Evolutionary conservation across 2,113 vertebrate species (phyloP).

Genomic region (Mellivora capensis): DNA sequence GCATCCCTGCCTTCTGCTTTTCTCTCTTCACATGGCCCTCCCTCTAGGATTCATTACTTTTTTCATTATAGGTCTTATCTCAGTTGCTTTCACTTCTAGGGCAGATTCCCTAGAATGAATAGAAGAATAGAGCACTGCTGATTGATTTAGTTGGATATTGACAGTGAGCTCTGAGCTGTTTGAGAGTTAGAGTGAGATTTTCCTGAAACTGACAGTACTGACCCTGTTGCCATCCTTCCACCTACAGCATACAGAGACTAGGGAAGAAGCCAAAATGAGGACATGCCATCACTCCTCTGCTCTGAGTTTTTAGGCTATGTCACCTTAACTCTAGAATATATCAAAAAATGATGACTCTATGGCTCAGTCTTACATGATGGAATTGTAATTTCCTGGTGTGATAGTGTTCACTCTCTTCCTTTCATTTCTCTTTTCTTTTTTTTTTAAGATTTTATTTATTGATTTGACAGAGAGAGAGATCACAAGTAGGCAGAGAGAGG

Average conservation of each 20-base stretch:
- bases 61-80: background rate
- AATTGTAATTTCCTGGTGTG: background rate
- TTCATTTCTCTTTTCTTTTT: too few relatives aligned
- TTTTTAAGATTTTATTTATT: too few relatives aligned
- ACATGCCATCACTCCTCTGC: background rate
- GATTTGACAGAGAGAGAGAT: too few relatives aligned
- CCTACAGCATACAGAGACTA: background rate
- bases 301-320: background rate
- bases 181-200: constrained; percentile 3
- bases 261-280: background rate
- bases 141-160: constrained; percentile 7
- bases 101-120: background rate
- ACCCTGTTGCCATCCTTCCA: background rate
- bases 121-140: background rate
- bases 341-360: background rate
- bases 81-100: background rate
- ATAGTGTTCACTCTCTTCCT: background rate
- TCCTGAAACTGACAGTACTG: background rate
- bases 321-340: background rate
- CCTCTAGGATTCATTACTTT: background rate
- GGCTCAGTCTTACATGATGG: background rate
- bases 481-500: too few relatives aligned
- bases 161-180: background rate
- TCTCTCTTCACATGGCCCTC: background rate
- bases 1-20: background rate